These are phyloP conservation scores for Spicauda simplicius DNA, from an alignment of 2,888 invertebrate genomes.

Conservation along the genomic window DNA sequence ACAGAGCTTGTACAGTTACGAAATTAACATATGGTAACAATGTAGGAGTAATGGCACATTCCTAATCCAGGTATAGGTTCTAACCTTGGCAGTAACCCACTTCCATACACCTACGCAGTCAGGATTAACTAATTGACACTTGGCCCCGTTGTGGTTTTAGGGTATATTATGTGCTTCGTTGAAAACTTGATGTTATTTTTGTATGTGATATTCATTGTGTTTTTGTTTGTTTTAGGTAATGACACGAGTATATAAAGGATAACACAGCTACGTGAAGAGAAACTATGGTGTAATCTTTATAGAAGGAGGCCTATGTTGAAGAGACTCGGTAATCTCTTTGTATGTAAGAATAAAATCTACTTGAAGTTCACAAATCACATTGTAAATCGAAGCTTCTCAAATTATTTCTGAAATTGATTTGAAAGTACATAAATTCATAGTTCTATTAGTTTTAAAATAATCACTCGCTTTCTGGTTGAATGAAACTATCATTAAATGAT, in stretches of 20 bases:
- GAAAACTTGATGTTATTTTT: neutral
- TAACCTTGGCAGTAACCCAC: slow-evolving; percentile 7
- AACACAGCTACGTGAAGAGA: too few species aligned
- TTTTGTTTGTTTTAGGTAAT: neutral
- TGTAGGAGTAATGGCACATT: slow-evolving; percentile 9
- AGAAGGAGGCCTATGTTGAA: too few species aligned
- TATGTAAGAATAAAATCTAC: too few species aligned
- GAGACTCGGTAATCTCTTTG: too few species aligned
- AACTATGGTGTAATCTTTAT: too few species aligned
- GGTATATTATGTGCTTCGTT: neutral
- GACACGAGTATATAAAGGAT: neutral
- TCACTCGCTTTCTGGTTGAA: too few species aligned
- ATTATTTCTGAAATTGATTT: too few species aligned
- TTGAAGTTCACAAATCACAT: too few species aligned
- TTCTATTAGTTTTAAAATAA: too few species aligned
- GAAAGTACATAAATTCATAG: too few species aligned
- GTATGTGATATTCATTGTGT: neutral
- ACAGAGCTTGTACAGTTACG: slow-evolving; percentile 6
- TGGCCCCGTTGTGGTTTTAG: neutral
- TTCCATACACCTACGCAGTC: neutral
- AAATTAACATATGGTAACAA: slow-evolving; percentile 9
- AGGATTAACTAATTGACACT: slow-evolving; percentile 3
- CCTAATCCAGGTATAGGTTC: slow-evolving; percentile 2
- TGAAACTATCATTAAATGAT: too few species aligned
- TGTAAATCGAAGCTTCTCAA: too few species aligned